Base-by-base conservation (phyloP, 2,797 vertebrate genomes). In the Catharus ustulatus region DNA sequence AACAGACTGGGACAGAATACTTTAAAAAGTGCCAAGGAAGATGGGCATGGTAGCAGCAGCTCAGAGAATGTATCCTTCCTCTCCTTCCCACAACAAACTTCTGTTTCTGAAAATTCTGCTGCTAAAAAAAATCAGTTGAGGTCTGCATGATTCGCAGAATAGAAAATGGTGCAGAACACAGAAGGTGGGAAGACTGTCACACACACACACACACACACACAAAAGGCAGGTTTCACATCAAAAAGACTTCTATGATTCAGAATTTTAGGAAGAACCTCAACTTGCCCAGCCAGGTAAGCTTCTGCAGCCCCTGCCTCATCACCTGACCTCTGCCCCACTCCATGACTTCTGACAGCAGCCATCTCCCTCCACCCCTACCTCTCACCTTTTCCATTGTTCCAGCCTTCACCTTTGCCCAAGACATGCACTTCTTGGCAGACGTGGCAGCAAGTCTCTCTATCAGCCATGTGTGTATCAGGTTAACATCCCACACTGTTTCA, bases 401-500 rank as follows among this genome's bases (percentile, higher is more conserved):
- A 92, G 57, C 52, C n/a, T 61, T 61, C 64, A 45, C 20, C 75
- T 63, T 24, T 10, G 9, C 64, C 57, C 58, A 64, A 0, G 0
- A 48, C 4, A 42, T 1, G 7, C 23, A 38, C 32, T 76, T 51
- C 38, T 64, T 24, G 21, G 45, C 1, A 76, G 55, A 80, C 22
- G 27, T 22, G 52, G 52, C 7, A 79, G 54, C 77, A 86, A 74
- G 54, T 22, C 34, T 48, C 36, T 55, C n/a, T 61, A 6, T 42
- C 76, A 82, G 27, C 34, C 40, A 21, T n/a, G 48, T 84, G 71
- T 36, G 4, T 51, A 57, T 26, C 61, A 58, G 48, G 49, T 22
- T 36, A 4, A 69, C 52, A 64, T 58, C 77, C 55, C 58, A 78
- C 1, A 0, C 54, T 0, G 0, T 43, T 57, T 62, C 17, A 55